Evolutionary conservation across 1,140 invertebrate genomes (phyloP), one percentile per base, ranked within the genome.

Genomic region (Procambarus virginalis): DNA sequence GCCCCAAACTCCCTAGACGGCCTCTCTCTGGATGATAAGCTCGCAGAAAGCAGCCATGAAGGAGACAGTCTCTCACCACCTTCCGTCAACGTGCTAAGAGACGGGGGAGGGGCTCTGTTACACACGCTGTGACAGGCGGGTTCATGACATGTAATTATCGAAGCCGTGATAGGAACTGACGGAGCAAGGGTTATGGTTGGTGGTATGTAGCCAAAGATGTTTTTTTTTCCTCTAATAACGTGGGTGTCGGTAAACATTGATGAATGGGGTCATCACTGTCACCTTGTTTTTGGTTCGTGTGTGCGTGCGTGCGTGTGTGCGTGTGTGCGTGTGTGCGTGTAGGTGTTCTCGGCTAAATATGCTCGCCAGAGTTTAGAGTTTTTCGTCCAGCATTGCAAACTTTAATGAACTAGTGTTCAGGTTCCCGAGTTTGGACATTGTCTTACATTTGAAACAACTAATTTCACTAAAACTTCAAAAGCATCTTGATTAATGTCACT

Each of bases 71-170:
- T 22, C 68, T 20, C 68, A 8, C 68, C n/a, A 12, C 5, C 68
- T 68, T 20, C 64, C 64, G 1, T 20, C 64, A 3, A 73, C 68
- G 34, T 73, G 34, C 5, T 22, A 34, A 73, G 68, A 73, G 68
- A 73, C 68, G 68, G 4, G 68, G 20, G 34, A 34, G 34, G 68
- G 22, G 8, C n/a, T 73, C 68, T 6, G 68, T 73, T 73, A 34
- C 68, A 73, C 68, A 73, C 22, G n/a, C 68, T 6, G n/a, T 34
- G 68, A 73, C 68, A 22, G 34, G 68, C 68, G 68, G n/a, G 68
- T 34, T 34, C 68, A n/a, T 73, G 68, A 73, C 68, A 73, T 10
- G 68, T 73, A 73, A 73, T 73, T 73, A 73, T 73, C 68, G 22
- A 73, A 73, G 68, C 68, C 10, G 68, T 73, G 68, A 73, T 73